phyloP scores from a whole-genome alignment of 2,888 invertebrate genomes.

The Monoplex corrugatus region DNA sequence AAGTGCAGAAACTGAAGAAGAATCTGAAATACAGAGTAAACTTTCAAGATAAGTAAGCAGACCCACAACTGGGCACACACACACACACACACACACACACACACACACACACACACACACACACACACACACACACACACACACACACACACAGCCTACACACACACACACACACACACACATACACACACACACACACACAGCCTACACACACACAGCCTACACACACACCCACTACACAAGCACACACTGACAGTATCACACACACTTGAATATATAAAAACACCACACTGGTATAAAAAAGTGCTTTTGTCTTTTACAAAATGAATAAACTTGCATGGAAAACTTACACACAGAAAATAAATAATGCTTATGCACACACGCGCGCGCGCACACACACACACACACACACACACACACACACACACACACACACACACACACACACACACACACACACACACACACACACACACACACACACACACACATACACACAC shows the following conservation, averaged over 20 bases:
- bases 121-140: not conserved
- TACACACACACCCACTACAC: too few species aligned
- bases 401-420: not conserved
- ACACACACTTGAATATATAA: too few species aligned
- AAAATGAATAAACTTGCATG: too few species aligned
- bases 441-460: not conserved
- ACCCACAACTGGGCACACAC: constrained; percentile 8
- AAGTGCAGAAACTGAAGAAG: too few species aligned
- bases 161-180: not conserved
- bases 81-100: not conserved
- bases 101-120: not conserved
- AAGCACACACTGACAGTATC: too few species aligned
- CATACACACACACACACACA: not conserved
- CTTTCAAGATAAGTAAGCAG: too few species aligned
- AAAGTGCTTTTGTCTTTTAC: too few species aligned
- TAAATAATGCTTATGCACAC: not conserved
- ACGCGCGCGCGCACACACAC: not conserved
- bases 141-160: not conserved
- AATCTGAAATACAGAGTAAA: too few species aligned
- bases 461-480: not conserved
- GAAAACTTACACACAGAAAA: not conserved
- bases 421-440: not conserved
- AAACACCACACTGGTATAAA: too few species aligned
- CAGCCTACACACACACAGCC: not conserved
- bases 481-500: not conserved